Percentiles rank a stretch among this genome's conserved stretches.
Evolutionary conservation across 2,797 vertebrate genomes (phyloP).

Genomic region (Brachyrhaphis roseni): DNA sequence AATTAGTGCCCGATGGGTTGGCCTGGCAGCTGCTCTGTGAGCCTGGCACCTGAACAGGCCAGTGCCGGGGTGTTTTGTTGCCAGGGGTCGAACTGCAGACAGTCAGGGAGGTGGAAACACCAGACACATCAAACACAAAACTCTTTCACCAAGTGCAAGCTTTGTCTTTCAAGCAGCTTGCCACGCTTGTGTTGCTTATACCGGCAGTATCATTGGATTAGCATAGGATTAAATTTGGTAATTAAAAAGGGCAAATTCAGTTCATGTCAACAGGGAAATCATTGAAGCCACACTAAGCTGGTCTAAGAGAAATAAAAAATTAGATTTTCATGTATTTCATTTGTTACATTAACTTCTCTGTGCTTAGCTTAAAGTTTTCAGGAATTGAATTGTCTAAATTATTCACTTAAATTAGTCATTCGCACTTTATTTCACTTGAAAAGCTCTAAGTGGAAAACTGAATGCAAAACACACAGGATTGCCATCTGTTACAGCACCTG

Average conservation of each 20-base stretch:
- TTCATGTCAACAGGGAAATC: conserved; percentile 39
- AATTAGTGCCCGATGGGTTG: conserved; percentile 82
- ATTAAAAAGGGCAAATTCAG: conserved; percentile 68
- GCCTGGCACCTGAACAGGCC: conserved; percentile 79
- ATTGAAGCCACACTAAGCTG: conserved; percentile 45
- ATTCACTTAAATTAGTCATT: conserved; percentile 22
- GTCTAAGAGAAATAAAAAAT: conserved; percentile 61
- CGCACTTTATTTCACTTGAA: conserved; percentile 44
- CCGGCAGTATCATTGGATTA: conserved; percentile 69
- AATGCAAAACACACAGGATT: conserved; percentile 38
- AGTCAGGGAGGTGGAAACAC: conserved; percentile 50
- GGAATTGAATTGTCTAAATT: conserved; percentile 19
- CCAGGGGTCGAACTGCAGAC: conserved; percentile 72
- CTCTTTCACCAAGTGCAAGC: conserved; percentile 46
- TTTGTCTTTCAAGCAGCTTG: conserved; percentile 60
- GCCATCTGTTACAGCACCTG: conserved; percentile 49
- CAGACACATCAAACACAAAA: conserved; percentile 57
- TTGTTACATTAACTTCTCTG: conserved; percentile 20
- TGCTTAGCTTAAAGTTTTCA: neutral
- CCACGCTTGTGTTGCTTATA: conserved; percentile 54
- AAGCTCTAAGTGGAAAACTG: conserved; percentile 37
- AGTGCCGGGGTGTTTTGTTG: conserved; percentile 65
- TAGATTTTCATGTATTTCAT: conserved; percentile 25
- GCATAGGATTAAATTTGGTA: conserved; percentile 65
- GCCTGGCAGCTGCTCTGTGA: conserved; percentile 81